Evolutionary conservation across 2,797 vertebrate species (phyloP), one percentile per base, ranked within the genome.

Genomic region (Lindbergichthys nudifrons): DNA sequence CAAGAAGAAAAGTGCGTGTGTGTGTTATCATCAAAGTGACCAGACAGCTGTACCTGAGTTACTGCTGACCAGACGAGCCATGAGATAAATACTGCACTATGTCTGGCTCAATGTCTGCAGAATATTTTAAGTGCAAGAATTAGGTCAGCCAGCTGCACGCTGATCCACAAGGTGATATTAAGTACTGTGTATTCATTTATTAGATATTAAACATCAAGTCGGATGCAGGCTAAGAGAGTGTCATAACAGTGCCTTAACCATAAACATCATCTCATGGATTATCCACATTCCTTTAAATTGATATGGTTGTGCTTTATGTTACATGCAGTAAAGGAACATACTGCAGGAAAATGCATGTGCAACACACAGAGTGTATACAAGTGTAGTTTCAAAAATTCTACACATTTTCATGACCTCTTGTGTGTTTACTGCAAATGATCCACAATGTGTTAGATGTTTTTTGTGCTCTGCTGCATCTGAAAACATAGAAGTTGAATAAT

Each of bases 241-340:
- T 21, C 11, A 11, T 15, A 58, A 50, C n/a, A 67, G 5, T 26
- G 23, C 16, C 19, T 14, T 21, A 19, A 21, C n/a, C 6, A 52
- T 52, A 41, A 63, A 63, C 8, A 68, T n/a, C 30, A 4, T 23
- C 43, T 74, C 10, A 23, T 3, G 60, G 51, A 60, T 50, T 16
- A 41, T 32, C 30, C 5, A 16, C 26, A 32, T 51, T 56, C 21
- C 21, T 19, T 51, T 1, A 41, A 43, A 5, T 8, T 13, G 50
- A 23, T 18, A 26, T 7, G 12, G 12, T 41, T 5, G 1, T 19
- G 0, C 45, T 36, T 6, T 36, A 26, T 26, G 26, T 26, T 26
- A 26, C 26, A 26, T 26, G 26, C 26, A 26, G 26, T 26, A 26
- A 36, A 2, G 32, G 7, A 36, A 36, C 32, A 36, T 36, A 36